phyloP scores from a whole-genome alignment of 2,797 vertebrate species.

The Babyrousa celebensis region DNA sequence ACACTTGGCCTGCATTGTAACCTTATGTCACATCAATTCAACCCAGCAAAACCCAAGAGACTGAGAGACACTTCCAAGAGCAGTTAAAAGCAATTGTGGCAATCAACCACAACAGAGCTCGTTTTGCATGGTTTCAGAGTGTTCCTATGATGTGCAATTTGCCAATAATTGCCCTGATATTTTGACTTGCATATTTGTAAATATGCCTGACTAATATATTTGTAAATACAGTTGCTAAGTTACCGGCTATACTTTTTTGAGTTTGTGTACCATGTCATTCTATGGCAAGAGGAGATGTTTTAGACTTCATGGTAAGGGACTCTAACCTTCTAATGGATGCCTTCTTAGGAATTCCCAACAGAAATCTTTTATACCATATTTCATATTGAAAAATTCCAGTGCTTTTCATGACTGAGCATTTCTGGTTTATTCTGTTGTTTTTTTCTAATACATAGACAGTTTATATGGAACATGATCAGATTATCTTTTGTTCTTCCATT shows the following conservation, averaged over 20 bases:
- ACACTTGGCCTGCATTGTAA: constrained; percentile 43
- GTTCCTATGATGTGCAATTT: constrained; percentile 80
- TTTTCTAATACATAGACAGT: constrained; percentile 38
- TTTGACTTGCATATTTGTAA: constrained; percentile 87
- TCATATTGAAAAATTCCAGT: constrained; percentile 58
- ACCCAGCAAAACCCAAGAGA: constrained; percentile 68
- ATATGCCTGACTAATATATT: constrained; percentile 70
- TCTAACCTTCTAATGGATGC: constrained; percentile 77
- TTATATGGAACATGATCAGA: constrained; percentile 73
- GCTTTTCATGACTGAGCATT: constrained; percentile 48
- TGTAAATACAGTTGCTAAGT: constrained; percentile 88
- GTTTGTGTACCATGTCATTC: constrained; percentile 84
- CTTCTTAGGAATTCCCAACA: constrained; percentile 72
- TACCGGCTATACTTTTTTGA: constrained; percentile 86
- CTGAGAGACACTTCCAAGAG: constrained; percentile 69
- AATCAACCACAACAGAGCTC: constrained; percentile 72
- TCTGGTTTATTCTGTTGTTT: constrained; percentile 63
- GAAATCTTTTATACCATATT: constrained; percentile 64
- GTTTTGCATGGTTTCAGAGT: constrained; percentile 83
- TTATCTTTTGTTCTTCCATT: not conserved
- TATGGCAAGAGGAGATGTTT: constrained; percentile 83
- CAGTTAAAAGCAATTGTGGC: constrained; percentile 73
- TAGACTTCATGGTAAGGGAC: constrained; percentile 70
- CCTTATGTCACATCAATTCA: constrained; percentile 42
- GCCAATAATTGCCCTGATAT: constrained; percentile 85